phyloP scores from a whole-genome alignment of 2,113 vertebrate genomes.

The Porphyrio hochstetteri region DNA sequence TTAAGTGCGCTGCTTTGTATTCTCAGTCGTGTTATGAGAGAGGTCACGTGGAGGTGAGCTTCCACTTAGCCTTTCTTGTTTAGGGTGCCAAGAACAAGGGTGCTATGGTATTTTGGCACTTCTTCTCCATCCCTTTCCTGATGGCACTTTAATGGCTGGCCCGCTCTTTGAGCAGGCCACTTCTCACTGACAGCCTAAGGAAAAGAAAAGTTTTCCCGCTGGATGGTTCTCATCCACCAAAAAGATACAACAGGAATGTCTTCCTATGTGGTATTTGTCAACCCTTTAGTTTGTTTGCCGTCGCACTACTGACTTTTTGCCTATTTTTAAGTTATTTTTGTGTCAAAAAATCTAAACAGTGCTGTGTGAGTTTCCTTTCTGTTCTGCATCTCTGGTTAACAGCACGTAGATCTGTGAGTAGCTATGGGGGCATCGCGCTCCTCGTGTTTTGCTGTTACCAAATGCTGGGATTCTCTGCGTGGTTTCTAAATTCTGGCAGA shows the following conservation, averaged over 20 bases:
- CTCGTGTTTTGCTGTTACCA: neutral
- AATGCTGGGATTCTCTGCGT: neutral
- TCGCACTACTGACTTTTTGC: neutral
- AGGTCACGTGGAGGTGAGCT: neutral
- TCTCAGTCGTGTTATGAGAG: neutral
- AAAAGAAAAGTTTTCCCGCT: neutral
- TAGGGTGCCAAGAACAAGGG: neutral
- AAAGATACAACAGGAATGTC: neutral
- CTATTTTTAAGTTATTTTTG: neutral
- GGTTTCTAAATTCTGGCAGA: neutral
- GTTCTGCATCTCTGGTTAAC: neutral
- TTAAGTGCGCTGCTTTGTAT: neutral
- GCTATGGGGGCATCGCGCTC: neutral
- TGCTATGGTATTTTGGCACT: neutral
- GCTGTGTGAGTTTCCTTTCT: neutral
- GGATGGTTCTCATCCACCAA: neutral
- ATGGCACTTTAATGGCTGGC: neutral
- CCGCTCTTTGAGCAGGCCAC: neutral
- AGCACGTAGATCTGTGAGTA: rapidly evolving
- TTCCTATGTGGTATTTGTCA: neutral
- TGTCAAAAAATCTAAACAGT: neutral
- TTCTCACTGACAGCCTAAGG: neutral
- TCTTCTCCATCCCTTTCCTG: neutral
- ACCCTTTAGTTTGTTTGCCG: neutral
- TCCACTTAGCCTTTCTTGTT: neutral